These are phyloP conservation scores for Tanytarsus gracilentus DNA, from an alignment of 2,888 invertebrate genomes.

Conservation along the genomic window DNA sequence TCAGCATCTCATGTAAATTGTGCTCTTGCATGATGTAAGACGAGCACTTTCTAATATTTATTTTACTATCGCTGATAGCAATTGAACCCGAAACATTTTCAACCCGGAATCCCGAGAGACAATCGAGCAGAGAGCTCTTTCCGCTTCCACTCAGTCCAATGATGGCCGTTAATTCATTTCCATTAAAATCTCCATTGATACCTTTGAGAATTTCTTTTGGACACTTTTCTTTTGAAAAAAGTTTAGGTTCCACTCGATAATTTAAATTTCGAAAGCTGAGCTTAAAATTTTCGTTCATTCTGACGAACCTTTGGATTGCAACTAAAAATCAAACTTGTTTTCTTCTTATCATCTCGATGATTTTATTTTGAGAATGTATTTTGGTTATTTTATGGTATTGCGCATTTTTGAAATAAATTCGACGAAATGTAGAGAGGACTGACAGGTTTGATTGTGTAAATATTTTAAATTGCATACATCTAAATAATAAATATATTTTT, in stretches of 20 bases:
- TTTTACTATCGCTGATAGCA: background rate
- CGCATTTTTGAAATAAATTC: too few relatives aligned
- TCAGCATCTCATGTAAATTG: conserved; percentile 69
- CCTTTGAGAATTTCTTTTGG: background rate
- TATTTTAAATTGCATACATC: too few relatives aligned
- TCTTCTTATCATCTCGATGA: too few relatives aligned
- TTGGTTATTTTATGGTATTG: too few relatives aligned
- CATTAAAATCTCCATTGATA: conserved; percentile 20
- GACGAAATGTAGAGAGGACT: too few relatives aligned
- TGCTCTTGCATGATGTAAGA: conserved; percentile 78
- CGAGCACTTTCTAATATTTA: background rate
- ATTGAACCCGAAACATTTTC: conserved; percentile 7
- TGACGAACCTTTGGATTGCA: too few relatives aligned
- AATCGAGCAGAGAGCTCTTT: conserved; percentile 9
- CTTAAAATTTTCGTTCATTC: background rate
- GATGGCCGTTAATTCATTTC: conserved; percentile 5
- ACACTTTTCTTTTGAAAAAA: background rate
- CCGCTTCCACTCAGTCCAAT: conserved; percentile 20
- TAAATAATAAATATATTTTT: too few relatives aligned
- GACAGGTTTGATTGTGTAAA: too few relatives aligned
- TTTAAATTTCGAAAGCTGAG: conserved; percentile 2
- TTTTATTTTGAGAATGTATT: too few relatives aligned
- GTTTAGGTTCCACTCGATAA: background rate
- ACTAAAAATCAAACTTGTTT: too few relatives aligned
- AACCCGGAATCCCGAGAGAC: background rate